phyloP scores from a whole-genome alignment of 2,797 vertebrate species.

The Mormyrus proboscirostris region DNA sequence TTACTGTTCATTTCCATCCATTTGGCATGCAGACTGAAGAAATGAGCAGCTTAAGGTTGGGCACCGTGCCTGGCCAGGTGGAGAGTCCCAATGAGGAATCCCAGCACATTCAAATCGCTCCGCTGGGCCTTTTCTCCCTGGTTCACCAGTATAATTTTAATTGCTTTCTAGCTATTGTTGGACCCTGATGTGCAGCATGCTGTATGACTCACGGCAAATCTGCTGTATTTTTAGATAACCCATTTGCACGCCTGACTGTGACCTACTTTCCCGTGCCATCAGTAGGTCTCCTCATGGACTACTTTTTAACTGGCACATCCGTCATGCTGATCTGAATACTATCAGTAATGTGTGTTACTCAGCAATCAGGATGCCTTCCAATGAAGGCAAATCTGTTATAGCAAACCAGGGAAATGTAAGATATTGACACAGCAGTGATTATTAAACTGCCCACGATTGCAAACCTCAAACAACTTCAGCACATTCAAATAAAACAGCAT shows the following conservation, averaged over 20 bases:
- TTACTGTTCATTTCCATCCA: neutral
- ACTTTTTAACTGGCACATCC: neutral
- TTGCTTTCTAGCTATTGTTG: neutral
- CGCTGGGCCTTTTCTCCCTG: neutral
- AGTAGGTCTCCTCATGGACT: neutral
- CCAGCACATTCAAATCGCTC: neutral
- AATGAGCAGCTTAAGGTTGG: neutral
- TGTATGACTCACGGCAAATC: neutral
- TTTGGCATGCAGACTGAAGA: neutral
- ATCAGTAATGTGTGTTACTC: neutral
- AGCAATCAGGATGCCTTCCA: neutral
- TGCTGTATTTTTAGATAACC: neutral
- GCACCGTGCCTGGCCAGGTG: neutral
- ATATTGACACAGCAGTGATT: neutral
- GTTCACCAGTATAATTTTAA: neutral
- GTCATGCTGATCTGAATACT: neutral
- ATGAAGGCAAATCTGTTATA: neutral
- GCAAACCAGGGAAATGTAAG: neutral
- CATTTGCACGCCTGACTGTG: neutral
- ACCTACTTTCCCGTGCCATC: neutral
- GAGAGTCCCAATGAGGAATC: neutral
- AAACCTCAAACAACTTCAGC: neutral
- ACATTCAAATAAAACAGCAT: neutral
- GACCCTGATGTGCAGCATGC: neutral
- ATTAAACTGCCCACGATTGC: neutral